A percentile compares a stretch with the other conserved stretches of the same genome.
These are phyloP conservation scores for Danio tinwini DNA, from an alignment of 2,797 vertebrate genomes.

Conservation along the genomic window DNA sequence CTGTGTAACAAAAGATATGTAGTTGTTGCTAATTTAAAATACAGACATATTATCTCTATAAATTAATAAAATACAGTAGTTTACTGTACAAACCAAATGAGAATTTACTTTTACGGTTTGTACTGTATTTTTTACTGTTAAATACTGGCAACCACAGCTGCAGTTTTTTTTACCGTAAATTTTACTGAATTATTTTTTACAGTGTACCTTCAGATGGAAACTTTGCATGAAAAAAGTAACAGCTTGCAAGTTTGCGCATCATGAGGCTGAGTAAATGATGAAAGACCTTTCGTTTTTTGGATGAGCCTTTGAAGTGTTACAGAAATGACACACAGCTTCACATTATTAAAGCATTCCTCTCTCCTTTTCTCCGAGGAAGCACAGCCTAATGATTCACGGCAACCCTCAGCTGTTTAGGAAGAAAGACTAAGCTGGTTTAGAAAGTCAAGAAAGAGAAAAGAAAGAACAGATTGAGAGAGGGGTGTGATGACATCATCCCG, in stretches of 20 bases:
- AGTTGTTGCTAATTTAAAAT: too few relatives aligned
- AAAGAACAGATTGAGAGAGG: slow-evolving; percentile 4
- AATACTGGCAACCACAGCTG: too few relatives aligned
- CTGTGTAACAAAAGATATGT: too few relatives aligned
- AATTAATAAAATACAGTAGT: too few relatives aligned
- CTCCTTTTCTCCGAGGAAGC: slow-evolving; percentile 10
- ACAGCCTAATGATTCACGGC: slow-evolving; percentile 34
- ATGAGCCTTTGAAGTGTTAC: slow-evolving; percentile 23
- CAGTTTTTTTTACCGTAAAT: too few relatives aligned
- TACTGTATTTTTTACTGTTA: too few relatives aligned
- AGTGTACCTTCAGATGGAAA: neutral
- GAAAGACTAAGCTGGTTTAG: slow-evolving; percentile 16
- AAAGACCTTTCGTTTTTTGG: slow-evolving; percentile 1
- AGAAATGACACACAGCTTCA: slow-evolving; percentile 22
- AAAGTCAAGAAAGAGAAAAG: slow-evolving; percentile 12
- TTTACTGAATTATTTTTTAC: too few relatives aligned
- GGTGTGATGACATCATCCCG: slow-evolving; percentile 51
- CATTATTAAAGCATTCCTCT: slow-evolving; percentile 33
- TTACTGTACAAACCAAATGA: too few relatives aligned
- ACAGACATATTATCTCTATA: too few relatives aligned
- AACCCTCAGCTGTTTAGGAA: slow-evolving; percentile 55
- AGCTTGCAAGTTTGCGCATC: neutral
- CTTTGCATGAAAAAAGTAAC: neutral
- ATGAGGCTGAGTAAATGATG: slow-evolving; percentile 1
- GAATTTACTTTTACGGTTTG: too few relatives aligned